A percentile compares a stretch with the other conserved stretches of the same genome.
Evolutionary conservation across 2,888 invertebrate genomes (phyloP).

Genomic region (Cryptus viduatorius): DNA sequence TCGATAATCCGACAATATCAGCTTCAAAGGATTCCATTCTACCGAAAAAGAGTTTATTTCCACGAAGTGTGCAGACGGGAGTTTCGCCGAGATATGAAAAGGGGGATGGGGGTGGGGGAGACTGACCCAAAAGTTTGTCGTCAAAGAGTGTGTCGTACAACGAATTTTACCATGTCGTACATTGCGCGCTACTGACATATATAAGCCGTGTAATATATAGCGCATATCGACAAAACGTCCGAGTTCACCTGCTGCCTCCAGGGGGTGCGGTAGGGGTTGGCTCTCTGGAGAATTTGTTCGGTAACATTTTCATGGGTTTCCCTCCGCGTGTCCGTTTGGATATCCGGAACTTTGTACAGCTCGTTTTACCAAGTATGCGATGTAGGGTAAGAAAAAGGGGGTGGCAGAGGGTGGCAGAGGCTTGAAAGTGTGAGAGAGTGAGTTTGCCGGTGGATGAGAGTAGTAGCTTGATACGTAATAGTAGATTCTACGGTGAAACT

Average conservation of each 20-base stretch:
- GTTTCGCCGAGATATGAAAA: background rate
- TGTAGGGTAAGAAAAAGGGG: background rate
- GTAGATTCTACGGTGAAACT: constrained; percentile 5
- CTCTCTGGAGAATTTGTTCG: constrained; percentile 37
- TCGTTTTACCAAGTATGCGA: constrained; percentile 15
- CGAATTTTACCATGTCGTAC: constrained; percentile 36
- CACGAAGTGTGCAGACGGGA: background rate
- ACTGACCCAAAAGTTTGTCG: constrained; percentile 12
- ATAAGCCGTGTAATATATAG: background rate
- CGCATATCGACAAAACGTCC: constrained; percentile 48
- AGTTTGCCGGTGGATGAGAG: background rate
- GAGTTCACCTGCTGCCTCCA: constrained; percentile 42
- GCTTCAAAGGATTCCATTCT: background rate
- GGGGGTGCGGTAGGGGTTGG: background rate
- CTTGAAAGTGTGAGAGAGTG: background rate
- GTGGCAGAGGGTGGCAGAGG: background rate
- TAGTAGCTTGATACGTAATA: background rate
- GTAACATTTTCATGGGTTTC: constrained; percentile 64
- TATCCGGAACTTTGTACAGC: constrained; percentile 45
- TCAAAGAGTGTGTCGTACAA: constrained; percentile 27
- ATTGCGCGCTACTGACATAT: constrained; percentile 5
- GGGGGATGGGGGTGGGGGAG: constrained; percentile 12
- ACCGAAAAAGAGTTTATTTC: background rate
- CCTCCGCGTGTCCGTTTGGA: constrained; percentile 38
- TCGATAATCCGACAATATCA: background rate